phyloP scores from a whole-genome alignment of 2,113 vertebrate genomes.

The Chionomys nivalis region DNA sequence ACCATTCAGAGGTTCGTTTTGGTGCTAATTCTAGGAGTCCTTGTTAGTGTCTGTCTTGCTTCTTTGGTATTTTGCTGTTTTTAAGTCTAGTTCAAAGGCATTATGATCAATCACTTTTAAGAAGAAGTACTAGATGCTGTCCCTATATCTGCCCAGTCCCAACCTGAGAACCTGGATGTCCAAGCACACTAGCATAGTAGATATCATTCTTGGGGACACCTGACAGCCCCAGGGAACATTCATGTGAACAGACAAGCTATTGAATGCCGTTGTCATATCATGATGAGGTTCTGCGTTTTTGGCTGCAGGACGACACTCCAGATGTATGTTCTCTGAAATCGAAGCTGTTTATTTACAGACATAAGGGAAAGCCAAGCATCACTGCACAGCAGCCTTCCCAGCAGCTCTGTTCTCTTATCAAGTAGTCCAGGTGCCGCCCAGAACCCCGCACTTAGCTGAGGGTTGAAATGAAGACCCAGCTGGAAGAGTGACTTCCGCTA shows the following conservation, averaged over 20 bases:
- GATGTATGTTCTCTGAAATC: constrained; percentile 59
- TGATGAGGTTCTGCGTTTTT: constrained; percentile 31
- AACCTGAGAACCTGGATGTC: not conserved
- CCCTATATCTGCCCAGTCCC: not conserved
- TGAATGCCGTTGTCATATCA: constrained; percentile 7
- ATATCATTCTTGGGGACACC: not conserved
- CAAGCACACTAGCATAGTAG: fast-evolving
- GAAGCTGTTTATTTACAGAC: constrained; percentile 68
- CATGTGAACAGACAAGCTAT: not conserved
- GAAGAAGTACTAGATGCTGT: not conserved
- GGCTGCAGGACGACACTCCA: constrained; percentile 40
- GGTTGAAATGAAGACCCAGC: not conserved
- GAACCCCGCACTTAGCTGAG: not conserved
- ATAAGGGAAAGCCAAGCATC: constrained; percentile 51
- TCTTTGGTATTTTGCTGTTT: not conserved
- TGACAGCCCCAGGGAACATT: not conserved
- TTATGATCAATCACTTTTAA: not conserved
- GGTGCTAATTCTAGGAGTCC: not conserved
- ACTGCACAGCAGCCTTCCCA: not conserved
- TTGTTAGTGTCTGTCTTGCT: not conserved
- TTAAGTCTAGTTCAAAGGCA: not conserved
- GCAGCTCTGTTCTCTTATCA: not conserved
- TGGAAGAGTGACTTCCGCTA: not conserved
- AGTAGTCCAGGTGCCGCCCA: not conserved
- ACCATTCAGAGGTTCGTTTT: not conserved